Conservation (phyloP, 2,888 invertebrate genomes). For the Temnothorax rugatulus region DNA sequence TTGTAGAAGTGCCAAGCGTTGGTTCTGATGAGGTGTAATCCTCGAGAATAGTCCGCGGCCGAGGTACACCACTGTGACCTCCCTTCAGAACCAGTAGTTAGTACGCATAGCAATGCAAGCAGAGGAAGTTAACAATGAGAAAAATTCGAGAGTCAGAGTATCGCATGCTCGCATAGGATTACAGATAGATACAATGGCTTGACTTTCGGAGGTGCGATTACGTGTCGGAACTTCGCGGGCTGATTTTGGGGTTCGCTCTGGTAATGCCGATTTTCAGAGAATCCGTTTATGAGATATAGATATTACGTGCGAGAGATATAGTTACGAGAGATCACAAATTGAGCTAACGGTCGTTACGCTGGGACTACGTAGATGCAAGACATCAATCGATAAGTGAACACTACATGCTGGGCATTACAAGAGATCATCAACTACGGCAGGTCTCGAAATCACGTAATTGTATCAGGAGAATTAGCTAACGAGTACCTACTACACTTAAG, state of each 20-base stretch:
- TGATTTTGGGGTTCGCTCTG: not conserved
- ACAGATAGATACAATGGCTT: conserved; percentile 35
- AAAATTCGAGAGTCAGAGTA: conserved; percentile 71
- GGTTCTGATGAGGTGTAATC: conserved; percentile 85
- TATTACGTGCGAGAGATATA: conserved; percentile 57
- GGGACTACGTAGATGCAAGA: conserved; percentile 74
- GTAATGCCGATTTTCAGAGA: conserved; percentile 6
- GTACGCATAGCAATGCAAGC: conserved; percentile 85
- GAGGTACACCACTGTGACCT: conserved; percentile 85
- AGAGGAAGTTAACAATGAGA: conserved; percentile 83
- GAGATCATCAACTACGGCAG: conserved; percentile 55
- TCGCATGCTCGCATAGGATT: conserved; percentile 72
- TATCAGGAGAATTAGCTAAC: not conserved
- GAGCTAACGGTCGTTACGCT: conserved; percentile 53
- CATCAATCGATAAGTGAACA: conserved; percentile 72
- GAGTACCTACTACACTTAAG: conserved; percentile 4
- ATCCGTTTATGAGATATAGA: not conserved
- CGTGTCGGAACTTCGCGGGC: conserved; percentile 8
- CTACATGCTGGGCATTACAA: conserved; percentile 78
- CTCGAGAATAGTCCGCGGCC: conserved; percentile 85
- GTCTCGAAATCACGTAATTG: conserved; percentile 38
- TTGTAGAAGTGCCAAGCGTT: conserved; percentile 83
- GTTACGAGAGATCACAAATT: conserved; percentile 24
- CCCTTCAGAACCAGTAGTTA: conserved; percentile 86
- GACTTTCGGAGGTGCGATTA: conserved; percentile 3